phyloP scores from a whole-genome alignment of 2,888 invertebrate species.

The Dyspetes luteomarginatus region DNA sequence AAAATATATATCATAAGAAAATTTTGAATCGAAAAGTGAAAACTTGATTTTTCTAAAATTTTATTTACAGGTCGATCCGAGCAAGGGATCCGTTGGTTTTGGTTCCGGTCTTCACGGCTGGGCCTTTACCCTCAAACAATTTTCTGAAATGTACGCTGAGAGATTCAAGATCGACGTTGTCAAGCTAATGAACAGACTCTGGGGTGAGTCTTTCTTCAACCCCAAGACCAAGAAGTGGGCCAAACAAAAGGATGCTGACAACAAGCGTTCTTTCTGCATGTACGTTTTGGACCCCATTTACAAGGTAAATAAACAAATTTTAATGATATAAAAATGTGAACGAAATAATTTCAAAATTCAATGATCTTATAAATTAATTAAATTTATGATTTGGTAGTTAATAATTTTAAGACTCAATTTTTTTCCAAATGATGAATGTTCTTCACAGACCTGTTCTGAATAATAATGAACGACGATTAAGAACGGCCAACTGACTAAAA shows the following conservation, averaged over 20 bases:
- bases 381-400: no score
- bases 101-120: constrained; percentile 99
- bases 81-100: constrained; percentile 99
- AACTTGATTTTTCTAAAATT: constrained; percentile 21
- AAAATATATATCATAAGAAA: constrained; percentile 7
- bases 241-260: constrained; percentile 94
- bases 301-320: constrained; percentile 87
- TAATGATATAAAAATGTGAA: neutral
- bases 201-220: constrained; percentile 99
- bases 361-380: no score
- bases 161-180: constrained; percentile 99
- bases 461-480: constrained; percentile 66
- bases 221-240: constrained; percentile 99
- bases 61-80: constrained; percentile 91
- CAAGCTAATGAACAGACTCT: constrained; percentile 98
- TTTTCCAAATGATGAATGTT: constrained; percentile 75
- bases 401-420: no score
- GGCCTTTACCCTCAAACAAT: constrained; percentile 99
- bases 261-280: constrained; percentile 99
- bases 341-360: no score
- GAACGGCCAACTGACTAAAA: constrained; percentile 72
- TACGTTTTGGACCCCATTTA: constrained; percentile 99
- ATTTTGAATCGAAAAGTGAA: constrained; percentile 9
- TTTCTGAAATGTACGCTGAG: constrained; percentile 99
- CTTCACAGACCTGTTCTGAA: constrained; percentile 79